phyloP scores from a whole-genome alignment of 1,140 invertebrate species.

The Caerostris darwini region DNA sequence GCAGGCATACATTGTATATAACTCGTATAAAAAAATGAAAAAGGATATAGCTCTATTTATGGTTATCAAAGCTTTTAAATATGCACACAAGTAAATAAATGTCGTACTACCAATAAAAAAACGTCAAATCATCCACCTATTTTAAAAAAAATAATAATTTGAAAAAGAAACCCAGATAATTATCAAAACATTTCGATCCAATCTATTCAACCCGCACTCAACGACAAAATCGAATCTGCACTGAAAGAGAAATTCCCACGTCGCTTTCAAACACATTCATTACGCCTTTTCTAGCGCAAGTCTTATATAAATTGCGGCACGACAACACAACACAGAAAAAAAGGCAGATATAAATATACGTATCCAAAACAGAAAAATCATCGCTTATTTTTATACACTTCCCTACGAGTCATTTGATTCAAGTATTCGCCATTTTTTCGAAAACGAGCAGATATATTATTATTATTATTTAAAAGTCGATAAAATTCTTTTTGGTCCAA shows the following conservation, averaged over 20 bases:
- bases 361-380: constrained; percentile 6
- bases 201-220: background rate
- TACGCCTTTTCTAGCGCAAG: background rate
- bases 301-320: background rate
- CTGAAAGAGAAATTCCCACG: background rate
- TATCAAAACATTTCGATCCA: background rate
- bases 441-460: constrained; percentile 44
- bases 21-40: too few relatives aligned
- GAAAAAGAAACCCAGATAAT: background rate
- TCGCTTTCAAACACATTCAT: background rate
- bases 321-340: background rate
- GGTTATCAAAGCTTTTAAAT: too few relatives aligned
- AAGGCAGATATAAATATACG: background rate
- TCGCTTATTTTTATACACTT: constrained; percentile 28
- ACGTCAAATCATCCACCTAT: too few relatives aligned
- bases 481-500: constrained; percentile 28
- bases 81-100: too few relatives aligned
- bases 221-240: background rate
- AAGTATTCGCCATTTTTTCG: background rate
- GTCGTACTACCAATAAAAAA: too few relatives aligned
- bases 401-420: constrained; percentile 24
- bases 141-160: too few relatives aligned
- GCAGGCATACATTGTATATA: too few relatives aligned
- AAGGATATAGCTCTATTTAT: too few relatives aligned
- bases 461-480: constrained; percentile 62